Percentiles rank a stretch among this genome's conserved stretches.
phyloP scores from a whole-genome alignment of 1,140 invertebrate genomes.

The Atta colombica region DNA sequence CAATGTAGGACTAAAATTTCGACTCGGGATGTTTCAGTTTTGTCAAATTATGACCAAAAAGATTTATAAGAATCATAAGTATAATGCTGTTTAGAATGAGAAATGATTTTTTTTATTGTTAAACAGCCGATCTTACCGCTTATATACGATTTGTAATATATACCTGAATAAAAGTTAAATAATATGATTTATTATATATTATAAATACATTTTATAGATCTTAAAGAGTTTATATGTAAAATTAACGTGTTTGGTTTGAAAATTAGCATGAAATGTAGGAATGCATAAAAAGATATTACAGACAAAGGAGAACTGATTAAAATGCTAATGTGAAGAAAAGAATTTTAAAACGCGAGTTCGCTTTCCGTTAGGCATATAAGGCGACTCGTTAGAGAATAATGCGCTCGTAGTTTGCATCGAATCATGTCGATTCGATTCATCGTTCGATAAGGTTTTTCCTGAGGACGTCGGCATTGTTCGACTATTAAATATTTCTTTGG shows the following conservation, averaged over 20 bases:
- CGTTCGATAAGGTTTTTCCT: constrained; percentile 37
- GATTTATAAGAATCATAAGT: not conserved
- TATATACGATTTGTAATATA: not conserved
- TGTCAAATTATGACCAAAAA: not conserved
- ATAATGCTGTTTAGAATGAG: not conserved
- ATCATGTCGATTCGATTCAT: constrained; percentile 56
- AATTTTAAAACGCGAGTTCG: constrained; percentile 36
- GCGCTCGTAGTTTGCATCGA: constrained; percentile 40
- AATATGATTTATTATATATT: not conserved
- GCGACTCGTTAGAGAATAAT: constrained; percentile 39
- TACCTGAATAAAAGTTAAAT: not conserved
- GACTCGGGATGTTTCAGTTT: not conserved
- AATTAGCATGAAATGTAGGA: not conserved
- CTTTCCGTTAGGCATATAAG: not conserved
- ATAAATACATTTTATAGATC: not conserved
- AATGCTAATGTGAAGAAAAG: constrained; percentile 17
- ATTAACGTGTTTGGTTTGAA: constrained; percentile 16
- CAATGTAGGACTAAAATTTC: no score
- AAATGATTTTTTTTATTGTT: not conserved
- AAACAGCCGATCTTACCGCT: not conserved
- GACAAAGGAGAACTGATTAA: not conserved
- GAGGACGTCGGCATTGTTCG: constrained; percentile 33
- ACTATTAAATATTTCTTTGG: constrained; percentile 8
- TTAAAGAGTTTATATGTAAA: not conserved
- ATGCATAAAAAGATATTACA: not conserved